A percentile compares a stretch with the other conserved stretches of the same genome.
Evolutionary conservation across 2,113 vertebrate species (phyloP).

Genomic region (Apteryx owenii): DNA sequence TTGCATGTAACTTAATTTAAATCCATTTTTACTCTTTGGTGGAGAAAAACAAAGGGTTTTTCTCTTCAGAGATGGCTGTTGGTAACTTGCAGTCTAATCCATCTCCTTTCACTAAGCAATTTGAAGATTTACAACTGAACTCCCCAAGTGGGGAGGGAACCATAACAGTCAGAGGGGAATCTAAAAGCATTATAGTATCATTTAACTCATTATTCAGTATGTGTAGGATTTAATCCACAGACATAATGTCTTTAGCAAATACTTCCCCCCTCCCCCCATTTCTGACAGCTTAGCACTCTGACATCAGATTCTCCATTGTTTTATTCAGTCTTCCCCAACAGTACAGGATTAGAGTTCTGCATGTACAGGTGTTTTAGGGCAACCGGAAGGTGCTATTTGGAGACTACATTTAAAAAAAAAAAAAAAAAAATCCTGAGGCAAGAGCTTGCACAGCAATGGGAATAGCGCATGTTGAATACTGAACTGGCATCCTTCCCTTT

Average conservation of each 20-base stretch:
- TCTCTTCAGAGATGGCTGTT: neutral
- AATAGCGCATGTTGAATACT: neutral
- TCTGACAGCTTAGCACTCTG: neutral
- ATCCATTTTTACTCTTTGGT: neutral
- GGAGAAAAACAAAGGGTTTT: neutral
- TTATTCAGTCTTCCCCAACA: neutral
- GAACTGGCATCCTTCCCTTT: neutral
- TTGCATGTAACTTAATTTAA: neutral
- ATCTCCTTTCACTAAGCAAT: neutral
- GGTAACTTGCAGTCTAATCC: neutral
- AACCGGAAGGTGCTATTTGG: slow-evolving; percentile 3
- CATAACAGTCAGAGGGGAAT: neutral
- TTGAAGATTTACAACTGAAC: slow-evolving; percentile 15
- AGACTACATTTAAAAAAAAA: neutral
- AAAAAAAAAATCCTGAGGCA: slow-evolving; percentile 24
- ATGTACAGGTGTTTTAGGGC: neutral
- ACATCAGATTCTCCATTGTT: neutral
- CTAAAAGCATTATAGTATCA: neutral
- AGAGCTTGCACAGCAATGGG: slow-evolving; percentile 38
- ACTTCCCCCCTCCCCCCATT: neutral
- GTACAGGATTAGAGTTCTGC: neutral
- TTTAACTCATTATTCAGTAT: neutral
- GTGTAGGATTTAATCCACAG: neutral
- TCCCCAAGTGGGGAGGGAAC: neutral
- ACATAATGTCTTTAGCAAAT: neutral